Evolutionary conservation across 2,113 vertebrate genomes (phyloP).

Genomic region (Brachypodius melanocephalos): DNA sequence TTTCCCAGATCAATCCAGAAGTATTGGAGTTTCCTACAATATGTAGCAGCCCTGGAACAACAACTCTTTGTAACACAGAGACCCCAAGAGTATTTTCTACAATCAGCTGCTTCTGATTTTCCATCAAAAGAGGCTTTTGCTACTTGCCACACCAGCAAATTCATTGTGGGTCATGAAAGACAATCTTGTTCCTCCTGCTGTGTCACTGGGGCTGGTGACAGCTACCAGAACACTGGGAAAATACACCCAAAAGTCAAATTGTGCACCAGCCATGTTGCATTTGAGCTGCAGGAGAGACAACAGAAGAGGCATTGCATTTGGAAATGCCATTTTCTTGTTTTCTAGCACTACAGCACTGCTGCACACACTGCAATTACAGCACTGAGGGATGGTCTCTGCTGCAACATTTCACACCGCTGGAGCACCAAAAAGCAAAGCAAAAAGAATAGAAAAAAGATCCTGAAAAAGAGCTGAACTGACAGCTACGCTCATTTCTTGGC

Average conservation of each 20-base stretch:
- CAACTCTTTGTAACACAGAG: background rate
- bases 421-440: background rate
- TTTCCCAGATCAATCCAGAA: background rate
- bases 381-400: background rate
- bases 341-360: background rate
- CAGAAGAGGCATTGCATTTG: fast-evolving
- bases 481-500: background rate
- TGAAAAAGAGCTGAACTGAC: background rate
- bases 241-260: background rate
- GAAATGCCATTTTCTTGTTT: background rate
- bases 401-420: background rate
- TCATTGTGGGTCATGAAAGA: background rate
- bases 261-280: background rate
- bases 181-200: background rate
- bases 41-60: background rate
- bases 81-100: background rate
- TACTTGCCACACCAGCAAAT: background rate
- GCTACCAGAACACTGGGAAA: background rate
- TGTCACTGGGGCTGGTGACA: background rate
- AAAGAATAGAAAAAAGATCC: background rate
- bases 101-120: background rate
- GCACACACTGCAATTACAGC: background rate
- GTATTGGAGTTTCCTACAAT: fast-evolving
- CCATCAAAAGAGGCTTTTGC: background rate
- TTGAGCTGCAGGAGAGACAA: background rate